Conservation (phyloP, 2,888 invertebrate genomes). For the Apamea crenata region DNA sequence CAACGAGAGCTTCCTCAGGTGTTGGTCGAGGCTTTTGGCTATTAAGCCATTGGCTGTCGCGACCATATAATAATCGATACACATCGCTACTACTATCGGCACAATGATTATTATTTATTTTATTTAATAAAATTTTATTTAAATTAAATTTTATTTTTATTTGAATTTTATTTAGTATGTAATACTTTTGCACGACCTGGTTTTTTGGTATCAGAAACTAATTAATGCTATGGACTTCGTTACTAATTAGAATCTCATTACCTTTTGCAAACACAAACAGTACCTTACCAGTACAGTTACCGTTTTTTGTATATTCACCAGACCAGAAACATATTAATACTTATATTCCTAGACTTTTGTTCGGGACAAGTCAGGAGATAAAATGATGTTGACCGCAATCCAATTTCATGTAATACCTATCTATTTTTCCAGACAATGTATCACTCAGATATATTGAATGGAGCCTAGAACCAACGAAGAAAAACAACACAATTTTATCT, state of each 20-base stretch:
- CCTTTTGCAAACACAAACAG: not conserved
- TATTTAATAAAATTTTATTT: too few species aligned
- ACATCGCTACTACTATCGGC: too few species aligned
- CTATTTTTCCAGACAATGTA: conserved; percentile 56
- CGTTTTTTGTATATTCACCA: not conserved
- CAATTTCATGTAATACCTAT: conserved; percentile 54
- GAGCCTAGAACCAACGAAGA: conserved; percentile 38
- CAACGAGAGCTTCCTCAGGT: too few species aligned
- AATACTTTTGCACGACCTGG: not conserved
- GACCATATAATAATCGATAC: too few species aligned
- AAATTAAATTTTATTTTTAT: too few species aligned
- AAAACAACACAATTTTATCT: conserved; percentile 59
- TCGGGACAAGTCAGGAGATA: conserved; percentile 24
- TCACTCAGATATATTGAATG: conserved; percentile 59
- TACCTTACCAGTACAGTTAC: not conserved
- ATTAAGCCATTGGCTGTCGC: too few species aligned
- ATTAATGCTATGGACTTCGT: not conserved
- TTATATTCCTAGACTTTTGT: conserved; percentile 22
- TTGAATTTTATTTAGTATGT: not conserved
- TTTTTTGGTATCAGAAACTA: not conserved
- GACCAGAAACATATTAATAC: conserved; percentile 18
- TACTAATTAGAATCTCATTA: not conserved
- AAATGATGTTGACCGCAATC: conserved; percentile 59
- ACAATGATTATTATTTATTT: too few species aligned
- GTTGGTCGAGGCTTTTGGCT: too few species aligned